Conservation (phyloP, 2,113 vertebrate genomes). For the Gorilla gorilla region DNA sequence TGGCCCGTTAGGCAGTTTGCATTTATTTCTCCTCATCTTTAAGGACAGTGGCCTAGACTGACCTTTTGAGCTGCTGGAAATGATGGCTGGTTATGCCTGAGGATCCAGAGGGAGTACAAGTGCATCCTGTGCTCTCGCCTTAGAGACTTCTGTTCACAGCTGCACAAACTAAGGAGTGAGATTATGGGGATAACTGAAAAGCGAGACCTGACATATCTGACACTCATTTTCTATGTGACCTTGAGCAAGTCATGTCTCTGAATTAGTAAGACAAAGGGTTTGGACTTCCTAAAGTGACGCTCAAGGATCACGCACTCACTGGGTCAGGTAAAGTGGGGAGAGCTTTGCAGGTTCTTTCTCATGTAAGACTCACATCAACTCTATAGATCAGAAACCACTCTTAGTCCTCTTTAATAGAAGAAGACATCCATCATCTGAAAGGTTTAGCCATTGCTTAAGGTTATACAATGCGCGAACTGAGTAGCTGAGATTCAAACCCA, state of each 20-base stretch:
- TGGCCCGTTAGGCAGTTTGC: slow-evolving; percentile 32
- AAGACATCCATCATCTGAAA: neutral
- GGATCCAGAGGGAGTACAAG: neutral
- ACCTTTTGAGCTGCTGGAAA: neutral
- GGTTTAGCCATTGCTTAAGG: neutral
- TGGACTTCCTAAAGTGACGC: neutral
- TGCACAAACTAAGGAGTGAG: neutral
- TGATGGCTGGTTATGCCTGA: neutral
- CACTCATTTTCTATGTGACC: neutral
- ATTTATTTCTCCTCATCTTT: slow-evolving; percentile 51
- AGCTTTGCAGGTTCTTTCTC: neutral
- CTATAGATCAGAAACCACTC: rapidly evolving
- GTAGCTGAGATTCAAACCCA: neutral
- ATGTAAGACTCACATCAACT: neutral
- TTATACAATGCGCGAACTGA: neutral
- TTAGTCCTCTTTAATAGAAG: neutral
- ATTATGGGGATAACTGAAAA: neutral
- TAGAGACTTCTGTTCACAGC: neutral
- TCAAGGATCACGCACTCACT: neutral
- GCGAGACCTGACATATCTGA: neutral
- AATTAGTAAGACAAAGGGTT: neutral
- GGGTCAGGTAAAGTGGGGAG: neutral
- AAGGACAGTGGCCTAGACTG: neutral
- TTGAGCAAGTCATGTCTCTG: neutral
- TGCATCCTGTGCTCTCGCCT: neutral